Conservation (phyloP, 2,888 invertebrate species). For the Mythimna lalbum region DNA sequence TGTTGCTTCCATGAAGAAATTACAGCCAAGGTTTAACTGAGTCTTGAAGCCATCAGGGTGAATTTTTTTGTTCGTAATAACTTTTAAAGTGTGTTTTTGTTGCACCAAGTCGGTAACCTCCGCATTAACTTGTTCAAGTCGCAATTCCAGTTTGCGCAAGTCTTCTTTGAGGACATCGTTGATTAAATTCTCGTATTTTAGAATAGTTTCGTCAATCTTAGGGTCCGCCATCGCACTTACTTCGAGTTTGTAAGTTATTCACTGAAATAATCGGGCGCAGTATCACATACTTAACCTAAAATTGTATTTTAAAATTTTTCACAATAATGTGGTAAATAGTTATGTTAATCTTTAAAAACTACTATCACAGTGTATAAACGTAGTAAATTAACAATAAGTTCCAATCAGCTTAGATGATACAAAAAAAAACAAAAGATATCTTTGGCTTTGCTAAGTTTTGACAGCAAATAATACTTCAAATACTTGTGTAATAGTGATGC, state of each 20-base stretch:
- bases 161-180: constrained; percentile 95
- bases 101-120: constrained; percentile 94
- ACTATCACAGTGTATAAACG: not conserved
- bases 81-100: constrained; percentile 93
- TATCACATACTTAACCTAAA: constrained; percentile 48
- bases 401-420: not conserved
- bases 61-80: constrained; percentile 89
- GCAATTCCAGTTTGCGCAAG: constrained; percentile 90
- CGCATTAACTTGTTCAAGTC: constrained; percentile 91
- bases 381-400: not conserved
- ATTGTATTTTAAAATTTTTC: not conserved
- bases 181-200: constrained; percentile 93
- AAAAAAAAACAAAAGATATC: not conserved
- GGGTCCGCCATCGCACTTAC: constrained; percentile 69
- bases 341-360: not conserved
- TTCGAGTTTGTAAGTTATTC: not conserved
- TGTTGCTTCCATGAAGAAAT: constrained; percentile 95
- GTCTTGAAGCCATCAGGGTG: constrained; percentile 86
- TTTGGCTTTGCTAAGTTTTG: constrained; percentile 12
- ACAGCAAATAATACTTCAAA: constrained; percentile 3
- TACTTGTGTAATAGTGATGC: too few species aligned
- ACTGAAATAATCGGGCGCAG: not conserved
- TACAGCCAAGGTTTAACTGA: constrained; percentile 95
- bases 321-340: not conserved
- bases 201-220: constrained; percentile 73